Conservation (phyloP, 2,797 vertebrate genomes). For the Acanthurus tractus region DNA sequence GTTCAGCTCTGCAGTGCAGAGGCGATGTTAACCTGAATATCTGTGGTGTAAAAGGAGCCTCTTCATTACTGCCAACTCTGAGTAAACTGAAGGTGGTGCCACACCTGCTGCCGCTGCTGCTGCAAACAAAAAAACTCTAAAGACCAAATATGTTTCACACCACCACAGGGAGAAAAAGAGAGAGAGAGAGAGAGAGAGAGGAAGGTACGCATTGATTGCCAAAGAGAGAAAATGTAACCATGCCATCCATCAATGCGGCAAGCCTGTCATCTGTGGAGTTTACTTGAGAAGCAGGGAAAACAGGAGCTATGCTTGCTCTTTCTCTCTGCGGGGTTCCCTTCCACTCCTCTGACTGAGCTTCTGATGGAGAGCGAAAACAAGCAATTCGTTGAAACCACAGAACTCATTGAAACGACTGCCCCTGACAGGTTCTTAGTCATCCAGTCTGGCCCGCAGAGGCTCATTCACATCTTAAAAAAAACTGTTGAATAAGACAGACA, state of each 20-base stretch:
- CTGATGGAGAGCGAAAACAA: conserved; percentile 55
- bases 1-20: conserved; percentile 2
- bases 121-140: conserved; percentile 1
- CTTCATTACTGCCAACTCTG: conserved; percentile 1
- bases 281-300: conserved; percentile 59
- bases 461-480: conserved; percentile 53
- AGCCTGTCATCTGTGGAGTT: conserved; percentile 72
- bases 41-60: not conserved
- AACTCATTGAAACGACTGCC: conserved; percentile 34
- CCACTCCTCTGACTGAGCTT: conserved; percentile 42
- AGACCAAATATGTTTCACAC: conserved; percentile 16
- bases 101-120: conserved; percentile 23
- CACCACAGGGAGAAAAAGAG: not conserved
- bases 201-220: conserved; percentile 54
- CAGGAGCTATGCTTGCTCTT: conserved; percentile 54
- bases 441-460: conserved; percentile 20
- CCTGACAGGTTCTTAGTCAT: conserved; percentile 59
- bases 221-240: conserved; percentile 59
- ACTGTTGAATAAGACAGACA: conserved; percentile 45
- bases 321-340: conserved; percentile 56
- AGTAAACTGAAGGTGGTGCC: conserved; percentile 15
- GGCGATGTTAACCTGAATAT: conserved; percentile 10
- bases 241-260: conserved; percentile 68
- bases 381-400: conserved; percentile 52
- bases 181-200: conserved; percentile 17